Evolutionary conservation across 2,888 invertebrate species (phyloP).

Genomic region (Orthonevra nobilis): DNA sequence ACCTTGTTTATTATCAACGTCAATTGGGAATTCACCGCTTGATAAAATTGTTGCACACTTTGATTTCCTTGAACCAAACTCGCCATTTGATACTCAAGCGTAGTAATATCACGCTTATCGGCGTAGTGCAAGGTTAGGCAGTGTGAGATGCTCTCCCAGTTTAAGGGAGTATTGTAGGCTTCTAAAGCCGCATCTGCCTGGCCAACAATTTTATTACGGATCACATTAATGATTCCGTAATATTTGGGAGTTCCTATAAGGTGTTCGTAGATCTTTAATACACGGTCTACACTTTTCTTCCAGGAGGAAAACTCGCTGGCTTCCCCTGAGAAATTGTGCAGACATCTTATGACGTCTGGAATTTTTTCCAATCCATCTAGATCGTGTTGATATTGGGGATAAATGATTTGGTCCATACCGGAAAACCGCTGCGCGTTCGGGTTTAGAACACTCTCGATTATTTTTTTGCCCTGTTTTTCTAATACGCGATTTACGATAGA

Average conservation of each 20-base stretch:
- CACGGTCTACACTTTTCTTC: constrained; percentile 29
- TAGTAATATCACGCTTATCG: constrained; percentile 29
- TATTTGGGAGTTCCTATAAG: constrained; percentile 16
- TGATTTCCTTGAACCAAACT: constrained; percentile 15
- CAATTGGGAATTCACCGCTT: constrained; percentile 19
- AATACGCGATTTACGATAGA: constrained; percentile 12
- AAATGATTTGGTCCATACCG: constrained; percentile 5
- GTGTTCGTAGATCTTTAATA: constrained; percentile 14
- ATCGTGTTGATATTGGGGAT: background rate
- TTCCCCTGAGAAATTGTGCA: constrained; percentile 10
- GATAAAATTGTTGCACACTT: constrained; percentile 12
- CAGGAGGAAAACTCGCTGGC: constrained; percentile 33
- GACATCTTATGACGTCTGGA: constrained; percentile 16
- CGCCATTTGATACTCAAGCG: constrained; percentile 29
- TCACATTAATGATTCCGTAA: constrained; percentile 23
- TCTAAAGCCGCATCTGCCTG: constrained; percentile 27
- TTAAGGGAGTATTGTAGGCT: constrained; percentile 16
- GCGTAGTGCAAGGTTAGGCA: constrained; percentile 38
- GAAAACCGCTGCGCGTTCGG: constrained; percentile 8
- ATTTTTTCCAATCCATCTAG: constrained; percentile 10
- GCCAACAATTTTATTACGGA: constrained; percentile 33
- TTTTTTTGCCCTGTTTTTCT: constrained; percentile 1
- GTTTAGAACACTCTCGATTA: constrained; percentile 7
- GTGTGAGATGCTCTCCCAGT: constrained; percentile 33
- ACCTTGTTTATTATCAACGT: constrained; percentile 34